Percentiles rank a stretch among this genome's conserved stretches.
Conservation (phyloP, 2,888 invertebrate genomes). For the Heliconius cydno region DNA sequence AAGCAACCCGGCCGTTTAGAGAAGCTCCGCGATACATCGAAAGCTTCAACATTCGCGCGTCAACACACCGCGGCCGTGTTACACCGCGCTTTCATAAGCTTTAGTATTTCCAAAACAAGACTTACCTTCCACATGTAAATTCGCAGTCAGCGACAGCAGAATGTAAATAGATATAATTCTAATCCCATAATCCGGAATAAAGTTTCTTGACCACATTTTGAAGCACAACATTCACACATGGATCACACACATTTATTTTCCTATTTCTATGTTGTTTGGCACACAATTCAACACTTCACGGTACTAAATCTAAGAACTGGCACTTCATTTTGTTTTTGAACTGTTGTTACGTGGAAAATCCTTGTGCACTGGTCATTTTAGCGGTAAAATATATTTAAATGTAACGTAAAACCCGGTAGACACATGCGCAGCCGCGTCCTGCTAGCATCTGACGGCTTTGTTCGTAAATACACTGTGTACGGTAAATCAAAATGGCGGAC, state of each 20-base stretch:
- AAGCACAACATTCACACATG: conserved; percentile 84
- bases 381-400: conserved; percentile 80
- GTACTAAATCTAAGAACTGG: conserved; percentile 80
- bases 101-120: conserved; percentile 55
- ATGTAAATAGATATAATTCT: conserved; percentile 79
- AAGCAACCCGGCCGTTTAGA: conserved; percentile 67
- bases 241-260: conserved; percentile 83
- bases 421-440: conserved; percentile 82
- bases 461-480: conserved; percentile 82
- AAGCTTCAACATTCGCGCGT: conserved; percentile 62
- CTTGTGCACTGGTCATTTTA: conserved; percentile 77
- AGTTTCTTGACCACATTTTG: conserved; percentile 88
- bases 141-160: conserved; percentile 73
- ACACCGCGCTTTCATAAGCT: conserved; percentile 80
- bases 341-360: conserved; percentile 74
- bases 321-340: conserved; percentile 83
- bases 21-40: conserved; percentile 56
- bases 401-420: conserved; percentile 71
- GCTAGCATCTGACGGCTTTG: conserved; percentile 83
- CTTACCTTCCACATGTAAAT: conserved; percentile 84
- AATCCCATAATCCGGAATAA: conserved; percentile 87
- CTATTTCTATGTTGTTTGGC: conserved; percentile 76
- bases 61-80: conserved; percentile 65
- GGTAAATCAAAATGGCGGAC: conserved; percentile 83
- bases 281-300: conserved; percentile 79